Base-by-base conservation (phyloP, 2,113 vertebrate species). In the Ursus arctos region DNA sequence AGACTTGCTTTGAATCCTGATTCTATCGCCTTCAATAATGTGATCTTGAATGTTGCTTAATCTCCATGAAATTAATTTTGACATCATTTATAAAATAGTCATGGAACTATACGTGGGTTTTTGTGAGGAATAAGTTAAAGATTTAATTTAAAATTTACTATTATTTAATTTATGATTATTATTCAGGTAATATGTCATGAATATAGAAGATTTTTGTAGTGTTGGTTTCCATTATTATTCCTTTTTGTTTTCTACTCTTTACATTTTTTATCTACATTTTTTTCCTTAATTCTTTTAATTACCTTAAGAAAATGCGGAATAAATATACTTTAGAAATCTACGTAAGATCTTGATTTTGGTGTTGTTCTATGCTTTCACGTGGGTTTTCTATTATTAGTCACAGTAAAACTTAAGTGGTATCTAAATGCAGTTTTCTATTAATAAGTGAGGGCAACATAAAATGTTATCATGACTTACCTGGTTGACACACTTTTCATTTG, bases 371-470 rank as follows among this genome's bases (percentile, higher is more conserved):
- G 33, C 21, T 57, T 85, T 55, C 24, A 1, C 15, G 4, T 88
- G 31, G 40, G 6, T 53, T 71, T 94, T 82, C 40, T 96, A 36
- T 71, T 82, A 81, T 65, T 72, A 51, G 43, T 76, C 72, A 86
- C 15, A n/a, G 72, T 40, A 74, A 77, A 94, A 79, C 21, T 89
- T 61, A 83, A 96, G 36, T 43, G 22, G 57, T 80, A 14, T 67
- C 40, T 92, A 96, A 91, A 95, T 49, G n/a, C 15, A 47, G 7
- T 21, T 89, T 95, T 94, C 47, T 71, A 51, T 51, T 88, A 94
- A 87, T 69, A 95, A 87, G 59, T 57, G 18, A 93, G 85, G 22
- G 57, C 36, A 85, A 57, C 53, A 49, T 31, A 47, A 94, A 82
- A 95, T 55, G 11, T 61, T 82, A 47, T 61, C 6, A 15, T 67